Evolutionary conservation across 2,797 vertebrate species (phyloP).

Genomic region (Brotula barbata): DNA sequence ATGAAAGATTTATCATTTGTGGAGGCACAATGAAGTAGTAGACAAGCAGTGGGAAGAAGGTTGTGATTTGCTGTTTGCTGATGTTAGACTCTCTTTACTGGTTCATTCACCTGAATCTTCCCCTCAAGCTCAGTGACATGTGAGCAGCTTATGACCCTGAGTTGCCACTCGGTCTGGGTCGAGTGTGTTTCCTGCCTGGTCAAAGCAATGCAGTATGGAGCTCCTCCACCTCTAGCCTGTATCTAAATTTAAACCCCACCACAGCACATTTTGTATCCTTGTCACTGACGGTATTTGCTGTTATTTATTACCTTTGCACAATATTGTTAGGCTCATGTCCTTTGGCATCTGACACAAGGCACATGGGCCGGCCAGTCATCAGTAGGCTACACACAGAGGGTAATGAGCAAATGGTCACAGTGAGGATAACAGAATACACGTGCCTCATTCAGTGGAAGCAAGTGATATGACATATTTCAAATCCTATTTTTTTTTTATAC

Average conservation of each 20-base stretch:
- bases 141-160: constrained; percentile 35
- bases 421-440: constrained; percentile 5
- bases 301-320: constrained; percentile 70
- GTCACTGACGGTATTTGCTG: constrained; percentile 54
- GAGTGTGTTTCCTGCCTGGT: constrained; percentile 27
- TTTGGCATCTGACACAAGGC: constrained; percentile 67
- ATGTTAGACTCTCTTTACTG: constrained; percentile 7
- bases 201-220: constrained; percentile 40
- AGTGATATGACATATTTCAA: constrained; percentile 6
- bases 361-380: constrained; percentile 32
- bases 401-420: constrained; percentile 17
- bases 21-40: no score
- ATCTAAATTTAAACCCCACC: constrained; percentile 75
- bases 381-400: constrained; percentile 10
- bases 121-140: constrained; percentile 1
- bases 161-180: constrained; percentile 29
- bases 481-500: constrained; percentile 32
- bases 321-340: constrained; percentile 61
- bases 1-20: no score
- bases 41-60: no score
- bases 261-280: constrained; percentile 70
- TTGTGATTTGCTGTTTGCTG: not conserved
- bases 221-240: constrained; percentile 44
- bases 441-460: constrained; percentile 19
- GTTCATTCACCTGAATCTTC: constrained; percentile 15